Evolutionary conservation across 2,888 invertebrate species (phyloP).

Genomic region (Yponomeuta evonymella): DNA sequence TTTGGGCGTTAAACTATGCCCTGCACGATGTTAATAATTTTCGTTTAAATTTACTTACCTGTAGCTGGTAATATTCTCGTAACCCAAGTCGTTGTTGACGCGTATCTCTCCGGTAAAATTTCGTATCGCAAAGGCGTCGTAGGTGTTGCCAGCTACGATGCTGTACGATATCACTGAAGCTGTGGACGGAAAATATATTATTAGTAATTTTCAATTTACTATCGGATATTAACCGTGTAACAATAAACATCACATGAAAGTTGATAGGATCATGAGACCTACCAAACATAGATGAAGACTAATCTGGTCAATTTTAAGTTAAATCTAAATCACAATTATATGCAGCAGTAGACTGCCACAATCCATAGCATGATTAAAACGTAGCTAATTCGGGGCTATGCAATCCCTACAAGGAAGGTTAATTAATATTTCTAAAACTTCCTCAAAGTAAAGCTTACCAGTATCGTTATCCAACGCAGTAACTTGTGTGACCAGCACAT

Average conservation of each 20-base stretch:
- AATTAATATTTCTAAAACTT: too few relatives aligned
- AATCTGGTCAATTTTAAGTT: too few relatives aligned
- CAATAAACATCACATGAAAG: too few relatives aligned
- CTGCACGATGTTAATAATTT: neutral
- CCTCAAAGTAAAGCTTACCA: constrained; percentile 47
- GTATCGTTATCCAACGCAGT: constrained; percentile 92
- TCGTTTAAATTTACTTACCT: constrained; percentile 37
- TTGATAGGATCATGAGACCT: too few relatives aligned
- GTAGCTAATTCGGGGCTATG: too few relatives aligned
- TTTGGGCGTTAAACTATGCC: too few relatives aligned
- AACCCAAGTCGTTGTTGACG: constrained; percentile 86
- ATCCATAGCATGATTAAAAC: too few relatives aligned
- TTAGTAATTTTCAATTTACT: neutral
- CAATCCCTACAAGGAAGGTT: too few relatives aligned
- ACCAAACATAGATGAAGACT: too few relatives aligned
- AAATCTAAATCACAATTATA: too few relatives aligned
- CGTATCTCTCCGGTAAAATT: constrained; percentile 89
- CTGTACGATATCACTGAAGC: constrained; percentile 91
- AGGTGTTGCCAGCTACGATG: constrained; percentile 90
- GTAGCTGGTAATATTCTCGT: constrained; percentile 90
- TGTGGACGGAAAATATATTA: constrained; percentile 31
- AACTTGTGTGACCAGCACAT: constrained; percentile 90
- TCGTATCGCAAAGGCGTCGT: constrained; percentile 90
- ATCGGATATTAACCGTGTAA: neutral
- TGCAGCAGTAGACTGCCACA: too few relatives aligned